Conservation (phyloP, 2,113 vertebrate genomes). For the Coregonus clupeaformis region DNA sequence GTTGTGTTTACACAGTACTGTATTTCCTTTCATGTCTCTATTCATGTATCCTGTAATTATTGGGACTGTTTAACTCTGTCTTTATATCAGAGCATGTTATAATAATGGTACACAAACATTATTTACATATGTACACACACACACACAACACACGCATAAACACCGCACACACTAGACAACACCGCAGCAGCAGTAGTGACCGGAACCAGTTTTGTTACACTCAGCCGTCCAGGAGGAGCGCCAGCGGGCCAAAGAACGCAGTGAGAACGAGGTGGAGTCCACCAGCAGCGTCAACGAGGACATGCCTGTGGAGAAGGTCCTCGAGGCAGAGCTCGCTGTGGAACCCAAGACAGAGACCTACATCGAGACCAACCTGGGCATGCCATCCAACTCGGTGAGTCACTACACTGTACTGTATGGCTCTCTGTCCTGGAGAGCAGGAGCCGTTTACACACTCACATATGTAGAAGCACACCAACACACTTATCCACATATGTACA, state of each 20-base stretch:
- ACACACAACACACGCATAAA: too few species aligned
- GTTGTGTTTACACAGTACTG: too few species aligned
- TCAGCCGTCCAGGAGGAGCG: conserved; percentile 97
- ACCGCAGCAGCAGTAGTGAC: conserved; percentile 73
- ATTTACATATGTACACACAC: neutral
- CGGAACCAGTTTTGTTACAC: conserved; percentile 68
- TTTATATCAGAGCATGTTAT: neutral
- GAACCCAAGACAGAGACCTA: conserved; percentile 98
- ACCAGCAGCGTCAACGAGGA: conserved; percentile 92
- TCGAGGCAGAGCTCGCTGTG: conserved; percentile 94
- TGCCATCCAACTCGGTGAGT: conserved; percentile 92
- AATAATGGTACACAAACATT: neutral
- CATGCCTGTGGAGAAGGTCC: conserved; percentile 98
- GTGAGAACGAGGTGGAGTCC: conserved; percentile 91
- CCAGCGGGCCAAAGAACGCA: conserved; percentile 92
- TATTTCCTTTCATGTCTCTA: neutral
- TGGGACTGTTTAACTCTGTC: neutral
- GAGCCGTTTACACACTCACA: neutral
- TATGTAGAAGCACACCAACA: neutral
- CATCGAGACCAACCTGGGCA: conserved; percentile 89
- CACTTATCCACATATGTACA: too few species aligned
- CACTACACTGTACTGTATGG: neutral
- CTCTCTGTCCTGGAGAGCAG: neutral
- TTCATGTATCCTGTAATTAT: neutral
- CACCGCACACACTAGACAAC: conserved; percentile 6